Base-by-base conservation (phyloP, 1,140 invertebrate species). In the Halictus rubicundus region DNA sequence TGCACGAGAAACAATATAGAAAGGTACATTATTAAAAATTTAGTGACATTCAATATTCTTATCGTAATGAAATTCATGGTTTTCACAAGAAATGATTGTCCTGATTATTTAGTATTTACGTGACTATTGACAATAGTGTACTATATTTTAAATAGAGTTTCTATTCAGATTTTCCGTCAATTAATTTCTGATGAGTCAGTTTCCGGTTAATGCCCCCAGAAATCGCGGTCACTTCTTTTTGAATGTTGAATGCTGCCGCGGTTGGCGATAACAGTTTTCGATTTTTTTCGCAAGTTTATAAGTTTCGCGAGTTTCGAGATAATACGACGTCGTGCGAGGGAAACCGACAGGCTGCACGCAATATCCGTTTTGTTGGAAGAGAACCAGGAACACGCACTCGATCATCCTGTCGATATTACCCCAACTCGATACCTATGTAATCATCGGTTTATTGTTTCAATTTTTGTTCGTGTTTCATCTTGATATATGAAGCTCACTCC, bases 181-280 rank as follows among this genome's bases (percentile, higher is more conserved):
- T 32, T 32, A 32, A 32, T 32, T 32, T 32, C 32, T 32, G 32
- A 32, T 32, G 32, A 32, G 32, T 32, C 32, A 32, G 5, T 32
- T 32, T 32, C 32, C 32, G 32, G 32, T 32, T 32, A 32, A 32
- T 32, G 32, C 32, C 5, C 3, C 2, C 32, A 5, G 32, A 32
- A 1, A 32, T 32, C 32, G 32, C 32, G 32, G 32, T 5, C 32
- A 32, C 32, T 32, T 32, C 32, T 5, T 32, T 32, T 32, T 32
- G 32, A 32, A 32, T 46, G 42, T 12, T 0, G 88, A 88, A 89
- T 85, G 86, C 78, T 60, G 76, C 80, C 70, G 63, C 75, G 46
- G 69, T 5, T 54, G 25, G 42, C 59, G n/a, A 57, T 27, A 57
- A 68, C 27, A n/a, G 42, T 61, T n/a, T 49, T 52, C 23, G 46